Evolutionary conservation across 2,797 vertebrate species (phyloP).

Genomic region (Protosalanx chinensis): DNA sequence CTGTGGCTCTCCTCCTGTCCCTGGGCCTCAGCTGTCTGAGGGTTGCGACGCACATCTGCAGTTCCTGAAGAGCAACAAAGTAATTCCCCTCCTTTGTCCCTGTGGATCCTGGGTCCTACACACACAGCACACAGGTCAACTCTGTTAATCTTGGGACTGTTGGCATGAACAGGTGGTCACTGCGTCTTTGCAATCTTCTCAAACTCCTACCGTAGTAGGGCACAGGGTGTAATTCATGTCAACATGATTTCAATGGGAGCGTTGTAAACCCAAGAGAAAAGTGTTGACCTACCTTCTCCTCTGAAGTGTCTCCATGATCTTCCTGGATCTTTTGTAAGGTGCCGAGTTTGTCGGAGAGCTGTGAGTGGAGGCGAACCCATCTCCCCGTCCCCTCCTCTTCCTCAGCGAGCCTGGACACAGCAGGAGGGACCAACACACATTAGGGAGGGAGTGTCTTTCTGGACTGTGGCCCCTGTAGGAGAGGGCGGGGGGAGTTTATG

Average conservation of each 20-base stretch:
- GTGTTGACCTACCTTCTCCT: constrained; percentile 29
- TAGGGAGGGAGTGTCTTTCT: background rate
- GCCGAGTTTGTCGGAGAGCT: constrained; percentile 46
- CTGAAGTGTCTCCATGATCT: constrained; percentile 24
- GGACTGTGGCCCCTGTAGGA: too few relatives aligned
- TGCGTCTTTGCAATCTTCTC: too few relatives aligned
- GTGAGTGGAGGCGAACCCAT: constrained; percentile 43
- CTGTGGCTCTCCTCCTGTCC: background rate
- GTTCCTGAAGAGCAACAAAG: constrained; percentile 39
- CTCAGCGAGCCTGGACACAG: constrained; percentile 19
- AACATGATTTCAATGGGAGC: too few relatives aligned
- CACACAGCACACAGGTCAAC: background rate
- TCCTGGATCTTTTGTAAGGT: constrained; percentile 40
- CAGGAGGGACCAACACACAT: background rate
- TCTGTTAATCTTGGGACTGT: too few relatives aligned
- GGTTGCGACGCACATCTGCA: constrained; percentile 30
- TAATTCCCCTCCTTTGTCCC: constrained; percentile 11
- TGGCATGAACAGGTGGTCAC: too few relatives aligned
- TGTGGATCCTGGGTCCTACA: constrained; percentile 36
- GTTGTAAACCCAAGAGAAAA: background rate
- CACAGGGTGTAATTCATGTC: too few relatives aligned
- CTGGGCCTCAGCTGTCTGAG: constrained; percentile 37
- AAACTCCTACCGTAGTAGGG: too few relatives aligned
- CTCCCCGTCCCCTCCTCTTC: constrained; percentile 23
- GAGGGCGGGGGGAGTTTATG: too few relatives aligned